Base-by-base conservation (phyloP, 2,797 vertebrate species). In the Danio choprae region DNA sequence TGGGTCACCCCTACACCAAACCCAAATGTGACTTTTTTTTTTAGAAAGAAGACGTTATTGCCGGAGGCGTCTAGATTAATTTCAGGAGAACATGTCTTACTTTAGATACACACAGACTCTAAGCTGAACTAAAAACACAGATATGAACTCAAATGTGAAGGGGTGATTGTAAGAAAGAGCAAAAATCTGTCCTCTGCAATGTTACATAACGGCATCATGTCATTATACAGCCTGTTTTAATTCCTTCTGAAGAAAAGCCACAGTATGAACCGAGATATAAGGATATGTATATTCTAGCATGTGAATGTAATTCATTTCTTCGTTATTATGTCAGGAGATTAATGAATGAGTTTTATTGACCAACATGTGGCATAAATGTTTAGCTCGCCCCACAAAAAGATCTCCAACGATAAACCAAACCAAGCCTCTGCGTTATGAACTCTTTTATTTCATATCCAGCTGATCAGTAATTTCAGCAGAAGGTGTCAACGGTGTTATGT, bases 271-370 rank as follows among this genome's bases (percentile, higher is more conserved):
- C 58, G 15, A 36, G 43, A 59, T 41, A 44, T 11, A 18, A 77
- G 15, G 65, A 55, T 48, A 53, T 56, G 18, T 70, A 81, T 69
- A 68, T n/a, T 20, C 48, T 69, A 79, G 59, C 71, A 71, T 62
- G 76, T 55, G 83, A 84, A 82, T 84, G 80, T 79, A 81, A 69
- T 70, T 69, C 1, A 75, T 64, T 53, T 71, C 53, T 50, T 53
- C 11, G 12, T 69, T 72, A 75, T 53, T 69, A 73, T 62, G 13
- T 36, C 40, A 41, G 64, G 15, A 72, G 56, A 43, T 78, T 46
- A 77, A 64, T 56, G 41, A 60, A 77, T 56, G 20, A 75, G 64
- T 20, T 62, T 71, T 63, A 11, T 71, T 59, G 41, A 81, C 36
- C 29, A 68, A 46, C 67, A 12, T 11, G 22, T 55, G 48, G 38